Evolutionary conservation across 2,888 invertebrate genomes (phyloP), one percentile per base, ranked within the genome.

Genomic region (Hydraecia micacea): DNA sequence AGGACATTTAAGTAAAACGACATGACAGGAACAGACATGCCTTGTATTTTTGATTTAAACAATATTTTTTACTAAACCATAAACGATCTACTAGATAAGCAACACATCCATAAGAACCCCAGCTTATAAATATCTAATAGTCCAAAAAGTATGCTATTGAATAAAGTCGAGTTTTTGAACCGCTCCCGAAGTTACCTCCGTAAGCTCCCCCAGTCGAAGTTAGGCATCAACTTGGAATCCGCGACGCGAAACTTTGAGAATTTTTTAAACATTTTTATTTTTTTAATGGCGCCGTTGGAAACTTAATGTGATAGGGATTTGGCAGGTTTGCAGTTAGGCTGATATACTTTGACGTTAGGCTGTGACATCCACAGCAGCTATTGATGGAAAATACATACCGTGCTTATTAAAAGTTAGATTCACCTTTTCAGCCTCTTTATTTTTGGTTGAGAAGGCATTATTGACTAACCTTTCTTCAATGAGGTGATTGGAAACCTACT

Each of bases 201-300:
- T 95, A 95, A 95, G 95, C 94, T 91, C 90, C 83, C 83, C 81
- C 39, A 36, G 88, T 85, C 85, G 86, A 93, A 95, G 93, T 94
- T 93, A 87, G 91, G 86, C 89, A 86, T 88, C 89, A 90, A 91
- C 90, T 92, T 90, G 82, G 83, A 90, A 93, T 92, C 92, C 88
- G 91, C 91, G 86, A 87, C 81, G 88, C 84, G 72, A 82, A 95
- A 95, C 87, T 95, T 95, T 87, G 77, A 82, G 92, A 93, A 93
- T 92, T 93, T 93, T 91, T 93, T 90, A 92, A 92, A 91, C 89
- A 90, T 88, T 93, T 94, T 93, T 93, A 91, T 92, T 95, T 94
- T 94, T 93, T 91, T 93, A 93, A 93, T 92, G 92, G 90, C 90
- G 70, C 84, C 89, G 88, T 80, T 83, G 81, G 87, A 87, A 91